phyloP scores from a whole-genome alignment of 2,113 vertebrate species.

The Parotia lawesii region DNA sequence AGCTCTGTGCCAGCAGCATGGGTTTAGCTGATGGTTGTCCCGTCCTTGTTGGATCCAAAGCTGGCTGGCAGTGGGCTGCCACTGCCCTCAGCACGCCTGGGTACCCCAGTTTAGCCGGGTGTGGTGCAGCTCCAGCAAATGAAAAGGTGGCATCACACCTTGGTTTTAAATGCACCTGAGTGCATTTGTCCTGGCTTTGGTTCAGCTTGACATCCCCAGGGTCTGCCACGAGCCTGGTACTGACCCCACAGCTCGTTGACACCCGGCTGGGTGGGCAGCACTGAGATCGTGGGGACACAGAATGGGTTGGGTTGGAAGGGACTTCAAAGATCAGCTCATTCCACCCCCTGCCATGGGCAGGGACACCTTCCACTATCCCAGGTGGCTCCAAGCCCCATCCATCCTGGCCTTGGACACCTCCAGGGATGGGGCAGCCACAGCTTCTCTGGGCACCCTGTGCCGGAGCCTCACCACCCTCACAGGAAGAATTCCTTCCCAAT shows the following conservation, averaged over 20 bases:
- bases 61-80: accelerated
- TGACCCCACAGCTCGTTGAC: accelerated
- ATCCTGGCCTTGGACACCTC: accelerated
- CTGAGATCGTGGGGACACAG: background rate
- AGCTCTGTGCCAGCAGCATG: background rate
- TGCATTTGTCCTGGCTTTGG: background rate
- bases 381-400: accelerated
- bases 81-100: accelerated
- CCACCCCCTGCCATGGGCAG: background rate
- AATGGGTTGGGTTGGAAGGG: background rate
- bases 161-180: background rate
- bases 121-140: background rate
- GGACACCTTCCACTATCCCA: accelerated
- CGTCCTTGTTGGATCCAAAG: background rate
- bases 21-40: background rate
- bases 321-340: background rate
- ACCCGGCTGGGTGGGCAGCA: background rate
- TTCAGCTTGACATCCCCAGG: background rate
- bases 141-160: background rate
- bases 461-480: accelerated
- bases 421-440: background rate
- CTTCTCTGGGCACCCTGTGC: background rate
- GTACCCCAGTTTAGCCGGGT: background rate
- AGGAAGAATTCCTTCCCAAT: background rate
- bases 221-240: accelerated